A percentile compares a stretch with the other conserved stretches of the same genome.
These are phyloP conservation scores for Torymus tubicola DNA, from an alignment of 2,888 invertebrate genomes.

Conservation along the genomic window DNA sequence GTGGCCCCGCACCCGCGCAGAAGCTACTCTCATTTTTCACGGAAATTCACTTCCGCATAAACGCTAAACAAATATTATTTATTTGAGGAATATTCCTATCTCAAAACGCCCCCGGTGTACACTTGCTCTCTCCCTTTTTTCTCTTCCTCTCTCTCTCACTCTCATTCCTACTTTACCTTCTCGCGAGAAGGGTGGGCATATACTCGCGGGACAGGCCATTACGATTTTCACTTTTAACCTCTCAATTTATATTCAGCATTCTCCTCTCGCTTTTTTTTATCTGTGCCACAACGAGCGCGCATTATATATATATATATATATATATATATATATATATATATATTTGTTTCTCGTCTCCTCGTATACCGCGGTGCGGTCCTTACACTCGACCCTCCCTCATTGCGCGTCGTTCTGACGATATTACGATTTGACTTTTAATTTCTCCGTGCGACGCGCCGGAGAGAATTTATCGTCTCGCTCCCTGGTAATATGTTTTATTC, in stretches of 20 bases:
- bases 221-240: constrained; percentile 45
- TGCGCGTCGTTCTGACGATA: background rate
- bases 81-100: constrained; percentile 41
- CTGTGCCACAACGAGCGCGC: background rate
- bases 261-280: background rate
- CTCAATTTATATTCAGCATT: constrained; percentile 41
- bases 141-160: background rate
- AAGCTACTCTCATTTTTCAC: constrained; percentile 26
- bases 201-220: background rate
- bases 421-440: constrained; percentile 39
- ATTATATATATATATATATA: no score
- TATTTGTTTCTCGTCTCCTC: background rate
- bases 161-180: background rate
- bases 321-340: background rate
- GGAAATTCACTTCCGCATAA: constrained; percentile 38
- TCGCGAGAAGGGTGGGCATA: background rate
- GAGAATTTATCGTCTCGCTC: constrained; percentile 5
- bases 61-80: constrained; percentile 51
- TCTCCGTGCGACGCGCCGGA: background rate
- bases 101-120: constrained; percentile 3
- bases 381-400: background rate
- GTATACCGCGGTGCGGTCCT: no score
- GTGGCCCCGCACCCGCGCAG: background rate
- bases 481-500: constrained; percentile 26
- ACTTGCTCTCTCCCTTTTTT: background rate